Evolutionary conservation across 2,797 vertebrate genomes (phyloP).

Genomic region (Nyctalus aviator): DNA sequence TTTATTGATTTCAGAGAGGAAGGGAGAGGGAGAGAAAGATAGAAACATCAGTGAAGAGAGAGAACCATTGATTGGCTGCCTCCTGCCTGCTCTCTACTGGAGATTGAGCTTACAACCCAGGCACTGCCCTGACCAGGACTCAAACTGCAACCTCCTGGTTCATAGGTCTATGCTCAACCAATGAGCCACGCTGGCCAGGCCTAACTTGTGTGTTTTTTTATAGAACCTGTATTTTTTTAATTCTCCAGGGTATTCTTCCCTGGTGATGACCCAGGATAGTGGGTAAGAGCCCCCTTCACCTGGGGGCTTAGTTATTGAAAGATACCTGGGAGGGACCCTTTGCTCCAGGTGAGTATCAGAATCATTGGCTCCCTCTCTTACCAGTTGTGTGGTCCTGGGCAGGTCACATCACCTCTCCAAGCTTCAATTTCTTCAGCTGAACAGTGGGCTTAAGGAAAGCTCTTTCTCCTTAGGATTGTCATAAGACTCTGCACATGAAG

Average conservation of each 20-base stretch:
- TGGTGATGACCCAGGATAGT: background rate
- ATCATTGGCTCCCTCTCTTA: background rate
- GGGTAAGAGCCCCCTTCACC: background rate
- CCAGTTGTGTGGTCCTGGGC: background rate
- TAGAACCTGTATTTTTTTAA: background rate
- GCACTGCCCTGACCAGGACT: no score
- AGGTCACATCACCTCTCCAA: background rate
- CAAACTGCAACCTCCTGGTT: no score
- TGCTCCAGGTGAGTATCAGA: background rate
- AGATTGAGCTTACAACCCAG: no score
- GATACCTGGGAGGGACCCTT: background rate
- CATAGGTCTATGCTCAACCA: no score
- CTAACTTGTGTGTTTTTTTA: background rate
- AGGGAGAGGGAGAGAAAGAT: no score
- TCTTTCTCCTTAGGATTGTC: background rate
- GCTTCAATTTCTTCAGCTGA: conserved; percentile 18
- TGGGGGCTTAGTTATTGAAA: background rate
- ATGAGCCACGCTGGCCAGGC: no score
- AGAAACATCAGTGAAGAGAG: no score
- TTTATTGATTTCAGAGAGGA: no score
- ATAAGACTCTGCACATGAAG: background rate
- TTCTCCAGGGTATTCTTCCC: background rate
- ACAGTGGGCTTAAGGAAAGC: background rate
- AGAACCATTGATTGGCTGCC: no score
- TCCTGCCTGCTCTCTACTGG: no score